A percentile compares a stretch with the other conserved stretches of the same genome.
phyloP scores from a whole-genome alignment of 2,888 invertebrate species.

The Oscheius myriophilus region DNA sequence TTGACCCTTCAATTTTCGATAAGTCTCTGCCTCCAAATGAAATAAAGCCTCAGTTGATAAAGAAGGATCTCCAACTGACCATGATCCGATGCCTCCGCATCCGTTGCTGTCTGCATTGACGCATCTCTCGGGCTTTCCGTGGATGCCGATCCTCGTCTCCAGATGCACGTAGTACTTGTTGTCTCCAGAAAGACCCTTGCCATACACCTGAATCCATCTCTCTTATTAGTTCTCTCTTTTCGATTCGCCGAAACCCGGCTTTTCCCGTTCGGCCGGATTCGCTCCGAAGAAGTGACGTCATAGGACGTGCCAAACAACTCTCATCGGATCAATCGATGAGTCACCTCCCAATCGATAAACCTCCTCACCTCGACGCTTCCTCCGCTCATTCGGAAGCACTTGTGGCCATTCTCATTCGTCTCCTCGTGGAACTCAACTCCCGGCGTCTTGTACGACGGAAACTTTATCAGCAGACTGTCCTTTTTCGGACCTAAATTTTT shows the following conservation, averaged over 20 bases:
- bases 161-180: conserved; percentile 69
- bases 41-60: not conserved
- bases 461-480: conserved; percentile 66
- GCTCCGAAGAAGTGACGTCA: conserved; percentile 16
- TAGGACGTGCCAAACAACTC: not conserved
- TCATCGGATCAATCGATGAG: too few species aligned
- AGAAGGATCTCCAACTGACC: conserved; percentile 38
- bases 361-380: conserved; percentile 65
- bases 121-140: conserved; percentile 69
- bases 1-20: too few species aligned
- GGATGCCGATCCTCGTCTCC: conserved; percentile 69
- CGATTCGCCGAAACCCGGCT: conserved; percentile 11
- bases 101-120: conserved; percentile 68
- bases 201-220: conserved; percentile 20
- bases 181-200: conserved; percentile 54
- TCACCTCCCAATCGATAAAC: conserved; percentile 4
- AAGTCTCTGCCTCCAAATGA: too few species aligned
- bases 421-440: conserved; percentile 59
- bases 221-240: conserved; percentile 10
- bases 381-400: conserved; percentile 69
- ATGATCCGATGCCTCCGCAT: conserved; percentile 69
- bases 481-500: conserved; percentile 52
- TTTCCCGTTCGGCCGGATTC: conserved; percentile 24
- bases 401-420: conserved; percentile 53
- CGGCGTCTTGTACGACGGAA: conserved; percentile 67